Conservation (phyloP, 2,797 vertebrate genomes). For the Mastacembelus armatus region DNA sequence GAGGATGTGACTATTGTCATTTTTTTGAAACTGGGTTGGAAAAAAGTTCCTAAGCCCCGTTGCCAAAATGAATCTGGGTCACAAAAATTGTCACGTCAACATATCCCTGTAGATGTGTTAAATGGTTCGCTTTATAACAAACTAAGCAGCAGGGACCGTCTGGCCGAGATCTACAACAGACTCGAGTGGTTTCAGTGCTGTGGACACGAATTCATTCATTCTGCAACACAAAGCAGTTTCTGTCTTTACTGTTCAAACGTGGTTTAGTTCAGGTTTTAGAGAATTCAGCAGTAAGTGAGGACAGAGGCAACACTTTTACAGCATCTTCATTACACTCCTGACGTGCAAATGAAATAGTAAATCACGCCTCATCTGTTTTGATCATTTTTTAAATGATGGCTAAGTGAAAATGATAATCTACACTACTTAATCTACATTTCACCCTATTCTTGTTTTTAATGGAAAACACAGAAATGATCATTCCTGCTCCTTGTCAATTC, state of each 20-base stretch:
- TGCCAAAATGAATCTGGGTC: not conserved
- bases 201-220: constrained; percentile 11
- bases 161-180: not conserved
- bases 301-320: constrained; percentile 5
- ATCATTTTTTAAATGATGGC: not conserved
- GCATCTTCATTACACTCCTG: constrained; percentile 18
- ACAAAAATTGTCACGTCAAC: not conserved
- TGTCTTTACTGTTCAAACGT: constrained; percentile 26
- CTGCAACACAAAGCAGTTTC: constrained; percentile 23
- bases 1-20: constrained; percentile 1
- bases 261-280: constrained; percentile 27
- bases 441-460: constrained; percentile 8
- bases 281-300: constrained; percentile 1
- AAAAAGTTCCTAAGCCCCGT: not conserved
- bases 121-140: not conserved
- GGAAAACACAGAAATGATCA: constrained; percentile 7
- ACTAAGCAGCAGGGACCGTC: constrained; percentile 11
- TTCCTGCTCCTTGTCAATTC: not conserved
- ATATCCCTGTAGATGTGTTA: not conserved
- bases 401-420: not conserved
- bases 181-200: constrained; percentile 32
- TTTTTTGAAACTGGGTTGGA: not conserved
- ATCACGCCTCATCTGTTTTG: constrained; percentile 5
- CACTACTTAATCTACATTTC: not conserved
- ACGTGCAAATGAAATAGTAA: constrained; percentile 4